A percentile compares a stretch with the other conserved stretches of the same genome.
Conservation (phyloP, 2,113 vertebrate genomes). For the Bubo blakistoni region DNA sequence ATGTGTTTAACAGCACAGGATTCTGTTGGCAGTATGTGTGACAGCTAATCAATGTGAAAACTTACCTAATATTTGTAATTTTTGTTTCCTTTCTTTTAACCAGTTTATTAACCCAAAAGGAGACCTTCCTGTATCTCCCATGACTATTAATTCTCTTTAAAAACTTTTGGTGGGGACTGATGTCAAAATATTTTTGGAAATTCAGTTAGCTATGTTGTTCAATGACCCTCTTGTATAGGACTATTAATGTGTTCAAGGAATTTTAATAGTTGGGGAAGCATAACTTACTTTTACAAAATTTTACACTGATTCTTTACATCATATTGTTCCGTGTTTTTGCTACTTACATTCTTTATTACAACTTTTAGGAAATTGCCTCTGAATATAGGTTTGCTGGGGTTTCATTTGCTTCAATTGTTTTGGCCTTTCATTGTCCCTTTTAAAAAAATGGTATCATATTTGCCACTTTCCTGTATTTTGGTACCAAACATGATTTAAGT, state of each 20-base stretch:
- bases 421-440: background rate
- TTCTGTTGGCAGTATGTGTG: background rate
- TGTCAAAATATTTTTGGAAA: background rate
- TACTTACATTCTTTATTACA: background rate
- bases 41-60: background rate
- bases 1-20: background rate
- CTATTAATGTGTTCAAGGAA: background rate
- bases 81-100: background rate
- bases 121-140: background rate
- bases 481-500: background rate
- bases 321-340: background rate
- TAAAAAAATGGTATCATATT: accelerated
- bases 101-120: background rate
- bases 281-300: background rate
- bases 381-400: background rate
- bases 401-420: background rate
- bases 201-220: background rate
- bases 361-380: background rate
- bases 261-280: background rate
- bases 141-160: background rate
- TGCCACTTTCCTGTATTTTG: background rate
- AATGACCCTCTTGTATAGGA: background rate
- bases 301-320: background rate
- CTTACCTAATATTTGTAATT: background rate
- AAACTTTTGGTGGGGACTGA: background rate